phyloP scores from a whole-genome alignment of 2,797 vertebrate species.

The Cyprinodon diabolis region DNA sequence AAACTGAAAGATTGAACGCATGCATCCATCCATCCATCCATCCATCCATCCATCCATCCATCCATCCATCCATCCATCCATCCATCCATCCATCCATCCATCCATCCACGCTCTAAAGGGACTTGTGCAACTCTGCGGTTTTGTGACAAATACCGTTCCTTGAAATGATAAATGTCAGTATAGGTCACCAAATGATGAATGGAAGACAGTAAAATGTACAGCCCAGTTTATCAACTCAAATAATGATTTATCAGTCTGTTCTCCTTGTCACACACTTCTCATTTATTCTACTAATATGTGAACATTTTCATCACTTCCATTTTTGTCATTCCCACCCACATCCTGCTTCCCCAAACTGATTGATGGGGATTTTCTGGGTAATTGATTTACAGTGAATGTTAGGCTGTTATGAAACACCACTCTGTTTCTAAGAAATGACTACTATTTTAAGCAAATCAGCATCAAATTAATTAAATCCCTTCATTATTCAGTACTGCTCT shows the following conservation, averaged over 20 bases:
- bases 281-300: background rate
- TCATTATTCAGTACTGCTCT: background rate
- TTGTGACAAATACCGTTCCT: background rate
- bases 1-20: too few species aligned
- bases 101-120: too few species aligned
- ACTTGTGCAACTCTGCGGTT: background rate
- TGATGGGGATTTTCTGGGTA: background rate
- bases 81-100: too few species aligned
- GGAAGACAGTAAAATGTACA: background rate
- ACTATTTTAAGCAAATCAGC: constrained; percentile 4
- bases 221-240: background rate
- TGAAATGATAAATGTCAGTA: background rate
- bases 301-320: constrained; percentile 2
- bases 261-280: background rate
- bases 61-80: too few species aligned
- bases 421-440: constrained; percentile 4
- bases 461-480: constrained; percentile 6
- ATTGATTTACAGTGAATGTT: background rate
- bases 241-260: background rate
- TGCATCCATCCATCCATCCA: too few species aligned
- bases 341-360: background rate
- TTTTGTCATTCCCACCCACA: constrained; percentile 5
- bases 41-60: background rate
- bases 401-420: background rate
- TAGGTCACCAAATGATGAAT: constrained; percentile 3